Evolutionary conservation across 2,113 vertebrate species (phyloP).

Genomic region (Sorex araneus): DNA sequence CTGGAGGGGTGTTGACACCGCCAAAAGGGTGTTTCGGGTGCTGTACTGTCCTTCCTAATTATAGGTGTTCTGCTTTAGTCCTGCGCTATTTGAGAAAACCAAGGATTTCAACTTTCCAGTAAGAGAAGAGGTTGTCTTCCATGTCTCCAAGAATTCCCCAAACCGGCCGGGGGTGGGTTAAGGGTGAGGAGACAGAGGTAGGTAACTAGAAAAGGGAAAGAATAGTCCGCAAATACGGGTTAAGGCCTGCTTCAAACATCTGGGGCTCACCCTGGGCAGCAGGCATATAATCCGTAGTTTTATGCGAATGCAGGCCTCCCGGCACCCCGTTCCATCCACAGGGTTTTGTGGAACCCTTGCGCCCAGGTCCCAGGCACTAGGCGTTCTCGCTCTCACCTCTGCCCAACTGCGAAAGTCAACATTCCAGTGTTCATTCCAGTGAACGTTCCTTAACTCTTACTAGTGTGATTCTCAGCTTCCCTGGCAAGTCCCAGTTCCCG

Average conservation of each 20-base stretch:
- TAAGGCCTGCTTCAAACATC: constrained; percentile 1
- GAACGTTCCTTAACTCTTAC: not conserved
- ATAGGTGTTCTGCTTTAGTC: not conserved
- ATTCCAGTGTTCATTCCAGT: too few species aligned
- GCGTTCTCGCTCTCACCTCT: not conserved
- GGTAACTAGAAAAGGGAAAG: constrained; percentile 21
- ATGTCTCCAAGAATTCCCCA: constrained; percentile 13
- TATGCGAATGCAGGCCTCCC: not conserved
- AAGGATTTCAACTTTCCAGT: not conserved
- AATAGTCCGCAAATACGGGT: not conserved
- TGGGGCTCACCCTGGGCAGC: not conserved
- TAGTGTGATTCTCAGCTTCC: too few species aligned
- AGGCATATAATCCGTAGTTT: not conserved
- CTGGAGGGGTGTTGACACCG: not conserved
- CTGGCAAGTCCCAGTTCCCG: not conserved
- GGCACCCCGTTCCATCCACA: accelerated
- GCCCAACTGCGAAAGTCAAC: not conserved
- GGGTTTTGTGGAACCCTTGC: not conserved
- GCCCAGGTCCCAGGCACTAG: not conserved
- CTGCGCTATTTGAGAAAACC: not conserved
- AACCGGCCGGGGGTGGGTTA: not conserved
- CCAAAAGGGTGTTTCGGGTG: too few species aligned
- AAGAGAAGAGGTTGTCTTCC: not conserved
- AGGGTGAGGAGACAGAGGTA: not conserved
- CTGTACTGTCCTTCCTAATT: constrained; percentile 3